Evolutionary conservation across 2,797 vertebrate species (phyloP).

Genomic region (Masticophis lateralis): DNA sequence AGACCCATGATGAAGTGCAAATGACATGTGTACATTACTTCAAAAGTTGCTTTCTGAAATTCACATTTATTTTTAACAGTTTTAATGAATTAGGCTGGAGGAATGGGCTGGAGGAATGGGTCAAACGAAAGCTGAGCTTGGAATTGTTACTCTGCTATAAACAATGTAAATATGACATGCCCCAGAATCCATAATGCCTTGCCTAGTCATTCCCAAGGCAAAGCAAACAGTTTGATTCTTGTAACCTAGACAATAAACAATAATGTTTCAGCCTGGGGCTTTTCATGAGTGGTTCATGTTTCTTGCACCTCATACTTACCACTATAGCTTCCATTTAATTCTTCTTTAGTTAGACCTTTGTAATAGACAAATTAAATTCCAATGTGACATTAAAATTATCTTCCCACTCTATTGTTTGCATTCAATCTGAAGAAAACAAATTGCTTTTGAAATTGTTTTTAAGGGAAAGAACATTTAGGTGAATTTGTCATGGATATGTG

Average conservation of each 20-base stretch:
- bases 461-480: background rate
- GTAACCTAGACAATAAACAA: background rate
- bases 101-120: background rate
- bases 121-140: background rate
- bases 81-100: background rate
- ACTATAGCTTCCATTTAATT: background rate
- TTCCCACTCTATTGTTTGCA: background rate
- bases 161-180: background rate
- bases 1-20: background rate
- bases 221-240: background rate
- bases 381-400: background rate
- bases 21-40: background rate
- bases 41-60: background rate
- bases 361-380: background rate
- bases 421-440: background rate
- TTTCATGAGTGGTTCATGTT: background rate
- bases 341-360: background rate
- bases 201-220: background rate
- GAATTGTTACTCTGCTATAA: background rate
- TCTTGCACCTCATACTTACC: background rate
- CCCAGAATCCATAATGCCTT: background rate
- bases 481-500: background rate
- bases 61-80: background rate
- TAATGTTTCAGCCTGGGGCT: background rate
- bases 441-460: background rate